Percentiles rank a stretch among this genome's conserved stretches.
phyloP scores from a whole-genome alignment of 1,140 invertebrate genomes.

The Drosophila teissieri region DNA sequence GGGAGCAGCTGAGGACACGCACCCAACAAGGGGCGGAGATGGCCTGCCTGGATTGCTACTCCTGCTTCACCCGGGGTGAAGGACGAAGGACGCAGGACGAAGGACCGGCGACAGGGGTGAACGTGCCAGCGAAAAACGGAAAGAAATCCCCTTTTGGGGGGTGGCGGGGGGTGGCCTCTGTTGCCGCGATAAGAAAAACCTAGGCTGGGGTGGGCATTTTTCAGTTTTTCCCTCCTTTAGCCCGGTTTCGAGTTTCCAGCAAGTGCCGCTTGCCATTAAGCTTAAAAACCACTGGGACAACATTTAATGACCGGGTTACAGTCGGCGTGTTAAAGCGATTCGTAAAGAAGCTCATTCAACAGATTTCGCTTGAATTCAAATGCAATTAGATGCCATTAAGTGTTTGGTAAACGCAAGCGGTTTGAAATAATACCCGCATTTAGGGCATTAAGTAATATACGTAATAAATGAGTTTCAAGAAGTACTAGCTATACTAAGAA shows the following conservation, averaged over 20 bases:
- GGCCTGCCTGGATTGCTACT: not conserved
- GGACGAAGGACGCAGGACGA: conserved; percentile 7
- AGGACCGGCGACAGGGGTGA: conserved; percentile 16
- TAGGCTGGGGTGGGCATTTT: not conserved
- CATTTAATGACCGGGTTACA: not conserved
- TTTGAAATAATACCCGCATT: not conserved
- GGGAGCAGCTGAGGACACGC: conserved; percentile 39
- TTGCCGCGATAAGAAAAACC: conserved; percentile 45
- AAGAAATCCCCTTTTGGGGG: not conserved
- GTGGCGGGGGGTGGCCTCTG: conserved; percentile 14
- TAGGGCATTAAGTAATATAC: too few relatives aligned
- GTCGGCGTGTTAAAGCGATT: not conserved
- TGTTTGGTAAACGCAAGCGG: not conserved
- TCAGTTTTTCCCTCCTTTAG: conserved; percentile 10
- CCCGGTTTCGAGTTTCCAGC: conserved; percentile 26
- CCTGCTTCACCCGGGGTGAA: too few relatives aligned
- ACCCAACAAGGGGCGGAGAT: conserved; percentile 9
- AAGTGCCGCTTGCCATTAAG: conserved; percentile 4
- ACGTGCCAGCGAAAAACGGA: conserved; percentile 20
- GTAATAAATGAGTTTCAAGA: too few relatives aligned
- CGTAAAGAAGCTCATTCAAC: not conserved
- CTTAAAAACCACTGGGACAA: conserved; percentile 3
- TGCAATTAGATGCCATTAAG: not conserved
- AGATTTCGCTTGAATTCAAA: not conserved
- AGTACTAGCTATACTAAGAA: too few relatives aligned